Evolutionary conservation across 2,113 vertebrate genomes (phyloP).

Genomic region (Neodontobutis hainanensis): DNA sequence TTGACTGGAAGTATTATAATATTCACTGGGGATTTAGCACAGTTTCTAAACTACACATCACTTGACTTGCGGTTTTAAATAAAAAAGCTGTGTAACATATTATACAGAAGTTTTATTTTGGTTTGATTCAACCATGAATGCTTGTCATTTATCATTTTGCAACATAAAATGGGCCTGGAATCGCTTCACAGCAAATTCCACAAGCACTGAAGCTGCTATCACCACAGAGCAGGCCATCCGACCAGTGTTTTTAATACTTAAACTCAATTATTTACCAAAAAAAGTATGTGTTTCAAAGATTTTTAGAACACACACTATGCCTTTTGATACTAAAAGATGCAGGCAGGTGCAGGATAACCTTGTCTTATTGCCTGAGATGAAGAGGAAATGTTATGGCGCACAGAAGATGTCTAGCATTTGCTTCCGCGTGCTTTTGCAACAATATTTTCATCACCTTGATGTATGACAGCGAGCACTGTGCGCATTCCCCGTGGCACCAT

Average conservation of each 20-base stretch:
- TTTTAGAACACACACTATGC: background rate
- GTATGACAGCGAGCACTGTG: constrained; percentile 52
- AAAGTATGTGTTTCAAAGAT: too few species aligned
- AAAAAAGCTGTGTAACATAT: too few species aligned
- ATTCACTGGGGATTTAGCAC: constrained; percentile 6
- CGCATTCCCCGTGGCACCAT: constrained; percentile 25
- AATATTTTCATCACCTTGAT: constrained; percentile 54
- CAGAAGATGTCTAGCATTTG: constrained; percentile 13
- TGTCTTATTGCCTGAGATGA: constrained; percentile 45
- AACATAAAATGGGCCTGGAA: too few species aligned
- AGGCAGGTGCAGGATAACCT: constrained; percentile 19
- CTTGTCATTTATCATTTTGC: background rate
- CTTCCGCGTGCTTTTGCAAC: constrained; percentile 28
- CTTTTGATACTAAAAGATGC: constrained; percentile 29
- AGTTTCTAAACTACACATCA: background rate
- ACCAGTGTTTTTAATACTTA: too few species aligned
- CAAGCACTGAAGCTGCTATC: too few species aligned
- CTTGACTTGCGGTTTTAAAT: background rate
- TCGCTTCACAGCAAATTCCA: too few species aligned
- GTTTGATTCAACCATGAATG: too few species aligned
- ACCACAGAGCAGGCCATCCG: too few species aligned
- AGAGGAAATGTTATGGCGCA: constrained; percentile 11
- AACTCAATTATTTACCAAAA: background rate
- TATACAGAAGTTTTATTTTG: too few species aligned
- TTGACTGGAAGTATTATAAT: constrained; percentile 11